Evolutionary conservation across 2,797 vertebrate species (phyloP), one percentile per base, ranked within the genome.

Genomic region (Graptemys geographica): DNA sequence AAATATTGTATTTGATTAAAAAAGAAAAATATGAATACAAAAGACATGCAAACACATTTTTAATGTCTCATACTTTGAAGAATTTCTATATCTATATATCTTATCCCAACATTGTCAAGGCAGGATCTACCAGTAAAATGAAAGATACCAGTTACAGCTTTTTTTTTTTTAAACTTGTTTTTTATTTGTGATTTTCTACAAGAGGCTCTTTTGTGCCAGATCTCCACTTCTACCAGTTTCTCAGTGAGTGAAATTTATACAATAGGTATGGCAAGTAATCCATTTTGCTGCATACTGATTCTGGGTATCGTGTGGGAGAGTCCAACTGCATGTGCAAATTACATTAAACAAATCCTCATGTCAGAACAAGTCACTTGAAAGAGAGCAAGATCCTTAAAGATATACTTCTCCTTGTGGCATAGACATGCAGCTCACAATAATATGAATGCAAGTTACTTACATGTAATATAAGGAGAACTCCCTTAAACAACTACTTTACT

Each of bases 1-100:
- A 95, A 96, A 96, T 53, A 95, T 91, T 95, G 84, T 93, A 13
- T 62, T 28, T 47, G 57, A 37, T 76, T 59, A 23, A 47, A 53
- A 18, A 25, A 47, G n/a, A 4, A 56, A 53, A 82, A 57, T 44
- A 44, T 51, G 52, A 69, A 44, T n/a, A 49, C 11, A 57, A 28
- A 57, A 57, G 27, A 57, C 55, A 55, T 55, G 55, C 55, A 55
- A 9, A 55, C 21, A 55, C 55, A 55, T 55, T 55, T 53, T 55
- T 55, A 55, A 55, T 23, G 55, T 23, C 21, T 55, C 21, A 23
- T 55, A 55, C 55, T 55, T 25, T 25, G 55, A 55, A 55, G 21
- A 25, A 55, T 55, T 55, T 55, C 53, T 55, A 93, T 33, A 62
- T 62, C 5, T 59, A 7, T 28, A 16, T 62, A 57, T 28, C 56